Evolutionary conservation across 2,888 invertebrate genomes (phyloP).

Genomic region (Phortica magna): DNA sequence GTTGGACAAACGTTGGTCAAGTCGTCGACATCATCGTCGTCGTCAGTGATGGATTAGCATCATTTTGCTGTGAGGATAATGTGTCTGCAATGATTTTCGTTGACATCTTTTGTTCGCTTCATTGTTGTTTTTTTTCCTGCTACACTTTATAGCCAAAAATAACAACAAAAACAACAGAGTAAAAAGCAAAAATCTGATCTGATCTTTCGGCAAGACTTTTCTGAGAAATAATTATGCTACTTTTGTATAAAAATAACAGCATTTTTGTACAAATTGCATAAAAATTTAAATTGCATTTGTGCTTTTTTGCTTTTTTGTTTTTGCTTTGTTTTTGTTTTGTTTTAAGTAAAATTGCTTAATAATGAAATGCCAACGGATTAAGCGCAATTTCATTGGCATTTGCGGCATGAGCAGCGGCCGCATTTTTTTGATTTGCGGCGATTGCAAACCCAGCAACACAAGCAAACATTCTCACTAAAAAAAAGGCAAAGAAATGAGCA

Average conservation of each 20-base stretch:
- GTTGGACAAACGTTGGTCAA: conserved; percentile 34
- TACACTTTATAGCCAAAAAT: not conserved
- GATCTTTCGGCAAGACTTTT: conserved; percentile 53
- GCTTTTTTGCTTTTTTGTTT: no score
- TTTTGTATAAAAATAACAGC: conserved; percentile 72
- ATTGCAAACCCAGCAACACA: no score
- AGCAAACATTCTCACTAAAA: not conserved
- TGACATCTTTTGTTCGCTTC: conserved; percentile 55
- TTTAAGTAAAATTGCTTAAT: no score
- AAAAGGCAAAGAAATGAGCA: conserved; percentile 3
- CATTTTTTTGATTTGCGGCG: no score
- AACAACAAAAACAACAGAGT: not conserved
- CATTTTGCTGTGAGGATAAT: conserved; percentile 74
- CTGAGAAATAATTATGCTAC: conserved; percentile 77
- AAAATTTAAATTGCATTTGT: conserved; percentile 68
- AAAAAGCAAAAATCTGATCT: not conserved
- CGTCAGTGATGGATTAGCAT: conserved; percentile 77
- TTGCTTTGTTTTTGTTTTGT: no score
- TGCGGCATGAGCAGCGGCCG: not conserved
- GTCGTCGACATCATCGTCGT: no score
- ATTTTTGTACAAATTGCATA: conserved; percentile 75
- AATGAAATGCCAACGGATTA: conserved; percentile 72
- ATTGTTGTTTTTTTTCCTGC: conserved; percentile 42
- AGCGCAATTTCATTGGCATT: conserved; percentile 59
- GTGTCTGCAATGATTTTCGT: conserved; percentile 73